phyloP scores from a whole-genome alignment of 2,113 vertebrate species.

The Muntiacus reevesi region DNA sequence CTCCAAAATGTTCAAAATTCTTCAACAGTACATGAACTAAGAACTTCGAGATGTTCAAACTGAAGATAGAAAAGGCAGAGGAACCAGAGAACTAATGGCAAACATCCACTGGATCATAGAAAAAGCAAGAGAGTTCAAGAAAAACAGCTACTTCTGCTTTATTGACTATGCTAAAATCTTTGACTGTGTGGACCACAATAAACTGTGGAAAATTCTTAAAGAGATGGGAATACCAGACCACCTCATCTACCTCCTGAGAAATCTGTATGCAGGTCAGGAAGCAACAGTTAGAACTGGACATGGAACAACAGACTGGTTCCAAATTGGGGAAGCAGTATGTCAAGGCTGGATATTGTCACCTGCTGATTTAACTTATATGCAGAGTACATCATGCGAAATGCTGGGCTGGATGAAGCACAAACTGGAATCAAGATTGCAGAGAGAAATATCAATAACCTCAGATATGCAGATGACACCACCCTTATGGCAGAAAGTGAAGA shows the following conservation, averaged over 20 bases:
- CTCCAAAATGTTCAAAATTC: background rate
- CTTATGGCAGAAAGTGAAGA: background rate
- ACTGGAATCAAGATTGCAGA: accelerated
- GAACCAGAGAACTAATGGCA: background rate
- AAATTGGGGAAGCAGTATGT: background rate
- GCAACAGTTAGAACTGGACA: background rate
- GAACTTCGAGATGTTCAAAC: background rate
- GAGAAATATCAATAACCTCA: background rate
- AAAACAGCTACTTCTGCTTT: background rate
- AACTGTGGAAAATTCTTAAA: background rate
- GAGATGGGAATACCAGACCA: background rate
- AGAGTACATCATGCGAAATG: background rate
- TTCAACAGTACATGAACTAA: background rate
- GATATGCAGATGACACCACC: background rate
- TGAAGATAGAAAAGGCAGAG: background rate
- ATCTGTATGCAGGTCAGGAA: background rate
- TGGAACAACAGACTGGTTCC: background rate
- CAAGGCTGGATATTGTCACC: background rate
- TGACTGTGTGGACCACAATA: background rate
- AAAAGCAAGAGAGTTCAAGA: background rate
- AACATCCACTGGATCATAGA: background rate
- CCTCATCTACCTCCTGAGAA: background rate
- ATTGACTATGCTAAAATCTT: background rate
- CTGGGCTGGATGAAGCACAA: background rate
- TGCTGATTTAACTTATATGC: background rate